Evolutionary conservation across 2,113 vertebrate species (phyloP), one percentile per base, ranked within the genome.

Genomic region (Terrapene triunguis): DNA sequence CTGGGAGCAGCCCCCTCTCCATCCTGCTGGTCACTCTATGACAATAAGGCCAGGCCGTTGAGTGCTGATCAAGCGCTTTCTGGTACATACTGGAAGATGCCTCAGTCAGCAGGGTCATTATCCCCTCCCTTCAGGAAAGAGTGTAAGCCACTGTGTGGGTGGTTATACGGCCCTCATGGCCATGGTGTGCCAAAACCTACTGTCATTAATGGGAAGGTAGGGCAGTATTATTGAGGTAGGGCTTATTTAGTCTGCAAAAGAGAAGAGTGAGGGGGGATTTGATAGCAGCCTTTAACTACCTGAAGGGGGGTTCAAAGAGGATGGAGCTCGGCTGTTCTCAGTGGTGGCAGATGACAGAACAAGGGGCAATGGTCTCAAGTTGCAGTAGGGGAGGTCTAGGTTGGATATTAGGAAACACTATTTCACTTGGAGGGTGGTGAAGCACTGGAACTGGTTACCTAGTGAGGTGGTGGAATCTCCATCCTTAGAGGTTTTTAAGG

Each of bases 151-250:
- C 2, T 25, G 6, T 81, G 59, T 16, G 81, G 88, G 89, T 50
- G 5, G n/a, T 19, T 79, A 32, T 54, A 53, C 22, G 0, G 6
- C 55, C 4, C 1, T 3, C 50, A 2, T n/a, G 9, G 12, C 62
- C 47, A 2, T 3, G 3, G 2, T 0, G 38, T 4, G 42, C 57
- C 51, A 69, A 5, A 80, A 1, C 27, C 22, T 2, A 1, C 27
- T 14, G 32, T 14, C 62, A 51, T 0, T 5, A 80, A 12, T 0
- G 0, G 84, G 35, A 25, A 57, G 62, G 84, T 53, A 6, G 6
- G 51, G 51, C 19, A 53, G 19, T 53, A 53, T 53, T 53, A 53
- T 53, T 19, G 21, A 53, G 51, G 19, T 53, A 53, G 51, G 17
- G 51, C 51, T 53, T 53, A 21, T 19, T 53, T 19, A 53, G 51